Base-by-base conservation (phyloP, 2,888 invertebrate genomes). In the Busseola fusca region DNA sequence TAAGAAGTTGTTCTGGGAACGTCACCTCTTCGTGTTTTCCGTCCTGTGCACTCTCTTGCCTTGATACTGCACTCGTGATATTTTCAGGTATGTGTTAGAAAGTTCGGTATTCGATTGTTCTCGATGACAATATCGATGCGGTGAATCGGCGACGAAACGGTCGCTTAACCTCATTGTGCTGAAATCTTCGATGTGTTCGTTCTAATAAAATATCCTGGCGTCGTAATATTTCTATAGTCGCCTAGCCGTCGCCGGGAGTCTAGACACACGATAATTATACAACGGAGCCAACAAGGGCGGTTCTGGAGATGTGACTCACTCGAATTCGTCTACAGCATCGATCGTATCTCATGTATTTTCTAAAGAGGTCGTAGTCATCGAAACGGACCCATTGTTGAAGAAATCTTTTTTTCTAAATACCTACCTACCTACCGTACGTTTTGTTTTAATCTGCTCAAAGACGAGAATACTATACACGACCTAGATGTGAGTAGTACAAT, bases 181-280 rank as follows among this genome's bases (percentile, higher is more conserved):
- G 40, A 71, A 69, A 58, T 67, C 64, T 80, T 74, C 73, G 57
- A 76, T 79, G 76, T 81, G 69, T 80, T 72, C 70, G 72, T 80
- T 67, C 63, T 67, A 82, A 86, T 85, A 85, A 87, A 91, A 91
- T 89, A 86, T 86, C 84, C 87, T 87, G 88, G 87, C 86, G 86
- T 86, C 88, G 86, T 90, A 88, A 90, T 90, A 91, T 89, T 91
- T 89, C 89, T 90, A 92, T 89, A 91, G 89, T 86, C 94, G 94
- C 91, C 94, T 87, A 88, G 81, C 89, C 88, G 94, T 89, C 94
- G 95, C 95, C 94, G 85, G 84, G 87, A 90, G 94, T 94, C 95
- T 94, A 95, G 95, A 95, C 95, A 91, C 90, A 92, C 91, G 91
- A 93, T 92, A 92, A 93, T 94, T 93, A 92, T 92, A 92, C 89